Percentiles rank a stretch among this genome's conserved stretches.
Evolutionary conservation across 2,113 vertebrate species (phyloP).

Genomic region (Nothobranchius kuhntae): DNA sequence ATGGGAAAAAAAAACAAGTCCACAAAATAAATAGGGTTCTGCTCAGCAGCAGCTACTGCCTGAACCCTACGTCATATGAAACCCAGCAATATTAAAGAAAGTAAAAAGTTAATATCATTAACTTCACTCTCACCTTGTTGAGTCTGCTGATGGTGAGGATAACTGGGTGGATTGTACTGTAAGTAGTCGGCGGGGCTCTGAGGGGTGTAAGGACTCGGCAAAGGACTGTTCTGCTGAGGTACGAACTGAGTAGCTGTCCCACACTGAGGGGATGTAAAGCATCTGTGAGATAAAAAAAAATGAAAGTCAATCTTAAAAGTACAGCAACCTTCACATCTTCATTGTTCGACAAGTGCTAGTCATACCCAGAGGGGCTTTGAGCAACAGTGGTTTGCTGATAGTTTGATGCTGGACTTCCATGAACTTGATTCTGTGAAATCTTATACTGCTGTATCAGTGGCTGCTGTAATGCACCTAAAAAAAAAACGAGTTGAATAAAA

Average conservation of each 20-base stretch:
- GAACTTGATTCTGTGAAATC: slow-evolving; percentile 96
- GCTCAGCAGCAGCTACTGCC: no score
- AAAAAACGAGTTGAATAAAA: not conserved
- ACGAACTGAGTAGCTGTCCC: slow-evolving; percentile 91
- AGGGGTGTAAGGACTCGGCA: slow-evolving; percentile 96
- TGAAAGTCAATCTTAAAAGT: slow-evolving; percentile 2
- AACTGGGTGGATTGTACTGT: slow-evolving; percentile 93
- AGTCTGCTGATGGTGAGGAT: slow-evolving; percentile 91
- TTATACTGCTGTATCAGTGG: slow-evolving; percentile 93
- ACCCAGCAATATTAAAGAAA: no score
- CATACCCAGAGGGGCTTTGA: slow-evolving; percentile 96
- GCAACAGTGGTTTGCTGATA: slow-evolving; percentile 97
- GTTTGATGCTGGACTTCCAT: slow-evolving; percentile 95
- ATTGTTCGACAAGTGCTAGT: not conserved
- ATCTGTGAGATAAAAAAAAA: slow-evolving; percentile 75
- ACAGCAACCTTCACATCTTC: slow-evolving; percentile 1
- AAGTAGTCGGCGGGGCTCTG: slow-evolving; percentile 96
- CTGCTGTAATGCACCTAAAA: slow-evolving; percentile 88
- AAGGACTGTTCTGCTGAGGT: slow-evolving; percentile 95
- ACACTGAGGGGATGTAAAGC: slow-evolving; percentile 91
- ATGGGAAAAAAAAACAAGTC: no score
- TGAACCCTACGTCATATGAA: no score
- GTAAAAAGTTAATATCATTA: no score
- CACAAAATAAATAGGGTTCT: no score
- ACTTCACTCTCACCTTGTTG: slow-evolving; percentile 85